These are phyloP conservation scores for Catamblyrhynchus diadema DNA, from an alignment of 2,797 vertebrate species.

Conservation along the genomic window DNA sequence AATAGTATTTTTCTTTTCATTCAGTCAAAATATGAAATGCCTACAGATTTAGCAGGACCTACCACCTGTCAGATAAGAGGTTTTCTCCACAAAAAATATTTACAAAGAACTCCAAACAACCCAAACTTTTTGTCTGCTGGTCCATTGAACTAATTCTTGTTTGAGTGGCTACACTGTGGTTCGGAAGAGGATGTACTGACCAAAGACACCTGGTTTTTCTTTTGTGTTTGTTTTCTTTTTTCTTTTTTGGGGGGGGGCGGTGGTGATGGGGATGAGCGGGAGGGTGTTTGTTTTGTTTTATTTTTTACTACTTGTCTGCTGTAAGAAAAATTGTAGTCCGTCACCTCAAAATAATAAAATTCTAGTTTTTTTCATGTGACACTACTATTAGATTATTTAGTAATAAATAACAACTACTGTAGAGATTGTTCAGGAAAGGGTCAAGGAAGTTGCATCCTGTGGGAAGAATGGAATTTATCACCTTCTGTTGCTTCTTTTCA, in stretches of 20 bases:
- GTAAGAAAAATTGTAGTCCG: background rate
- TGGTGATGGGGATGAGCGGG: background rate
- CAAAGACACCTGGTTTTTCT: background rate
- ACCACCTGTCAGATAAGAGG: background rate
- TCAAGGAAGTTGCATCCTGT: background rate
- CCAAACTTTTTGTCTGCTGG: background rate
- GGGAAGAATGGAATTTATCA: background rate
- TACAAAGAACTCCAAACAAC: background rate
- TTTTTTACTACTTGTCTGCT: background rate
- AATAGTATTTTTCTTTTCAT: background rate
- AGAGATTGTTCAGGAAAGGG: background rate
- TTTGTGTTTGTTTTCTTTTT: background rate
- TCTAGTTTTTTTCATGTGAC: background rate
- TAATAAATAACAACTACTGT: background rate
- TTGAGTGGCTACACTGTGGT: background rate
- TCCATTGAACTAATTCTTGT: background rate
- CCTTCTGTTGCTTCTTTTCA: background rate
- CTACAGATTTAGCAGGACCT: background rate
- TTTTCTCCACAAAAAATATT: background rate
- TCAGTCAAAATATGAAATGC: background rate
- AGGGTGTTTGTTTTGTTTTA: background rate
- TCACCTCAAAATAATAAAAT: background rate
- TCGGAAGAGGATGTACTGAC: background rate
- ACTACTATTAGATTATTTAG: background rate
- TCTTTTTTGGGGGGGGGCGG: accelerated